These are phyloP conservation scores for Lochmaea crataegi DNA, from an alignment of 2,888 invertebrate genomes.

Conservation along the genomic window DNA sequence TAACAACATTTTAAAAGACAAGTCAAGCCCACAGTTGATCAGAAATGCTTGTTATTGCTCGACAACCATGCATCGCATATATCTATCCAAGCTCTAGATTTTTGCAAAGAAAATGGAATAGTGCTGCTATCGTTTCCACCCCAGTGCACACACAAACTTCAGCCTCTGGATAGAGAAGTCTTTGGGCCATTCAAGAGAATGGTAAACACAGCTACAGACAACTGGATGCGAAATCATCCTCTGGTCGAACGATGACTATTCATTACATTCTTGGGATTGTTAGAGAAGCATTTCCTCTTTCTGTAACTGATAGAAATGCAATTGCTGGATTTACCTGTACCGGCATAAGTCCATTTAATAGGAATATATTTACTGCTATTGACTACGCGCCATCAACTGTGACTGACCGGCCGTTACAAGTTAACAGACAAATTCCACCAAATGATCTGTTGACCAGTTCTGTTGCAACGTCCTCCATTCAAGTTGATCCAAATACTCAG, in stretches of 20 bases:
- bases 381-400: background rate
- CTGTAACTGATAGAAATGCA: slow-evolving; percentile 14
- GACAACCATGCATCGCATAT: slow-evolving; percentile 12
- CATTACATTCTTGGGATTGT: slow-evolving; percentile 18
- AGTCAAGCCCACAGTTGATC: too few relatives aligned
- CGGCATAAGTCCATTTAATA: slow-evolving; percentile 5
- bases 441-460: background rate
- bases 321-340: slow-evolving; percentile 20
- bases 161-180: background rate
- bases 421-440: background rate
- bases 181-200: slow-evolving; percentile 8
- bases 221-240: slow-evolving; percentile 19
- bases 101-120: slow-evolving; percentile 16
- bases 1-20: too few relatives aligned
- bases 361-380: background rate
- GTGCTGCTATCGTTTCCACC: slow-evolving; percentile 8
- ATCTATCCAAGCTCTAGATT: slow-evolving; percentile 10
- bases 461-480: background rate
- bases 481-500: background rate
- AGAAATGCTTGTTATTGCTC: slow-evolving; percentile 2
- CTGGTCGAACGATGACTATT: slow-evolving; percentile 6
- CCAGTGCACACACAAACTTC: slow-evolving; percentile 8
- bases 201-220: slow-evolving; percentile 13
- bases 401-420: background rate
- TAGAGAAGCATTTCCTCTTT: slow-evolving; percentile 19